A percentile compares a stretch with the other conserved stretches of the same genome.
Evolutionary conservation across 1,140 invertebrate genomes (phyloP).

Genomic region (Harpegnathos saltator): DNA sequence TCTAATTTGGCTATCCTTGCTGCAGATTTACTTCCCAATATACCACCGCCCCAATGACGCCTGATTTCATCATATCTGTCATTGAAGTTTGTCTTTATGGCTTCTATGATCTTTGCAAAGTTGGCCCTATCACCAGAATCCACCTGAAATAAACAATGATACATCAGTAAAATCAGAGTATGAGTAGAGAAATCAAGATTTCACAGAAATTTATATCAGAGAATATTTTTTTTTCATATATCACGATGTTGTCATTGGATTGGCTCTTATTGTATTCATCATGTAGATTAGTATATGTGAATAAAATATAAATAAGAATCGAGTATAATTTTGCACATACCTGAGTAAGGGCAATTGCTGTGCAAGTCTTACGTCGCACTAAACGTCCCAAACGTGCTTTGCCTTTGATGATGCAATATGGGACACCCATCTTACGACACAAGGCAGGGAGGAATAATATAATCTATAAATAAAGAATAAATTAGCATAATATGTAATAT

Average conservation of each 20-base stretch:
- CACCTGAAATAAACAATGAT: conserved; percentile 86
- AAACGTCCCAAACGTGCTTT: conserved; percentile 98
- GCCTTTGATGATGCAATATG: conserved; percentile 99
- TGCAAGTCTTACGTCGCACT: conserved; percentile 96
- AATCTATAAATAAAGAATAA: conserved; percentile 89
- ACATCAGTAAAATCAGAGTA: conserved; percentile 9
- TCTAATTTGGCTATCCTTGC: conserved; percentile 97
- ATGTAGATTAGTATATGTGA: conserved; percentile 57
- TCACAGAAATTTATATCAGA: conserved; percentile 45
- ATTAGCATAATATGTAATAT: conserved; percentile 21
- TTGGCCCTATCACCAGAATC: conserved; percentile 93
- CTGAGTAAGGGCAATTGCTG: conserved; percentile 94
- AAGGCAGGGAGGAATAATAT: conserved; percentile 98
- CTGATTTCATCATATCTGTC: conserved; percentile 98
- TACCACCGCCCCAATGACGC: conserved; percentile 99
- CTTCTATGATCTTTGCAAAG: conserved; percentile 96
- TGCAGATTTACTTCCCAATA: conserved; percentile 97
- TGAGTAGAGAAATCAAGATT: not conserved
- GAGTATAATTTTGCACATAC: conserved; percentile 85
- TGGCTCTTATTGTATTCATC: conserved; percentile 78
- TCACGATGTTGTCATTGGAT: conserved; percentile 80
- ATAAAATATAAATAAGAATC: conserved; percentile 46
- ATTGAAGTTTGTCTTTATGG: conserved; percentile 99
- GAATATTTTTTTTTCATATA: conserved; percentile 62
- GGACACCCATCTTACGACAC: conserved; percentile 99